A percentile compares a stretch with the other conserved stretches of the same genome.
Evolutionary conservation across 1,140 invertebrate species (phyloP).

Genomic region (Anadara kagoshimensis): DNA sequence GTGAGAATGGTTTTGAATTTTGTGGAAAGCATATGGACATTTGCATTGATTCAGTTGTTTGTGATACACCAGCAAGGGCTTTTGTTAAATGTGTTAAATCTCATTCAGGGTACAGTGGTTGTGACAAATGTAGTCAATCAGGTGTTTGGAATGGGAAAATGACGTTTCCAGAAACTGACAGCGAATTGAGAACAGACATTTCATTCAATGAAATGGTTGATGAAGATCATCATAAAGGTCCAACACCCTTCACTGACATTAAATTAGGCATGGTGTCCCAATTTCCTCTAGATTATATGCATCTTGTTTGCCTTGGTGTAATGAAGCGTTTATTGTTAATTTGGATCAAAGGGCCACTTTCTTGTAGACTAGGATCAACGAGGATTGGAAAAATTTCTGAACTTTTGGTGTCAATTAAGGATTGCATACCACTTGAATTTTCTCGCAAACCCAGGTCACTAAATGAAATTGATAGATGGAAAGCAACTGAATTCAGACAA

Average conservation of each 20-base stretch:
- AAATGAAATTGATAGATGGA: slow-evolving; percentile 67
- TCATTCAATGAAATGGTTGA: slow-evolving; percentile 43
- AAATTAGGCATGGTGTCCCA: slow-evolving; percentile 51
- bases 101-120: slow-evolving; percentile 7
- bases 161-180: slow-evolving; percentile 10
- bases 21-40: neutral
- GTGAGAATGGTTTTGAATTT: neutral
- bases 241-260: slow-evolving; percentile 26
- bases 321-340: slow-evolving; percentile 55
- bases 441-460: slow-evolving; percentile 62
- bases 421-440: slow-evolving; percentile 63
- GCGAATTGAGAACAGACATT: slow-evolving; percentile 31
- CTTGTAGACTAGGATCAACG: neutral
- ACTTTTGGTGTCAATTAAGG: slow-evolving; percentile 4
- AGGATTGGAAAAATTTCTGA: slow-evolving; percentile 23
- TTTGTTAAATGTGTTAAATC: slow-evolving; percentile 9
- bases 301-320: slow-evolving; percentile 62
- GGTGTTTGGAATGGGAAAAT: slow-evolving; percentile 7
- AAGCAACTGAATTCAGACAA: slow-evolving; percentile 73
- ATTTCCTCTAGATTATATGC: slow-evolving; percentile 67
- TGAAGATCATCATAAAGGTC: slow-evolving; percentile 61
- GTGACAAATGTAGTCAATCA: slow-evolving; percentile 11
- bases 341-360: slow-evolving; percentile 49
- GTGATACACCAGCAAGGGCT: slow-evolving; percentile 9
- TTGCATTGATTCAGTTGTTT: neutral